phyloP scores from a whole-genome alignment of 1,140 invertebrate genomes.

The Orius insidiosus region DNA sequence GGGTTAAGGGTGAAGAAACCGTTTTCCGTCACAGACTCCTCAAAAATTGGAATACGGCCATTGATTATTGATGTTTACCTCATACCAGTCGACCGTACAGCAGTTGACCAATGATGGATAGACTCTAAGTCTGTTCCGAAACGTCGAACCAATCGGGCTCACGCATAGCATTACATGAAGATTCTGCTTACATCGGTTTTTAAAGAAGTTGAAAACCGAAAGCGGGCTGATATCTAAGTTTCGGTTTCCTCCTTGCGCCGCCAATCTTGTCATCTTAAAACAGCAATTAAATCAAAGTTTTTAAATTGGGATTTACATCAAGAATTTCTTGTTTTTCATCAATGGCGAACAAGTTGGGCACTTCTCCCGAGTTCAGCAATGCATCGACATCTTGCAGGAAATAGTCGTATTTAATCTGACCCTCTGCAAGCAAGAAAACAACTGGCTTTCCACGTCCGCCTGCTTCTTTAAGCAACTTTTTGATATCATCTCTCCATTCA shows the following conservation, averaged over 20 bases:
- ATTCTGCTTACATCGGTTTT: constrained; percentile 67
- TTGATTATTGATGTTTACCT: constrained; percentile 33
- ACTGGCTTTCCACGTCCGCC: constrained; percentile 55
- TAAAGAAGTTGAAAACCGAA: constrained; percentile 65
- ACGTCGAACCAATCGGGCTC: constrained; percentile 72
- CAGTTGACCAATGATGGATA: constrained; percentile 87
- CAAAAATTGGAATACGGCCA: too few relatives aligned
- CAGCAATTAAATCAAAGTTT: constrained; percentile 2
- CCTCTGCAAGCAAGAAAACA: constrained; percentile 71
- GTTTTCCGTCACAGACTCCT: too few relatives aligned
- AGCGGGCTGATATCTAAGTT: constrained; percentile 66
- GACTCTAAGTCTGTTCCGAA: constrained; percentile 59
- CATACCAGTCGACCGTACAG: constrained; percentile 91
- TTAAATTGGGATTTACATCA: constrained; percentile 34
- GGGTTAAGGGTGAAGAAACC: too few relatives aligned
- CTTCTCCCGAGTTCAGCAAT: constrained; percentile 77
- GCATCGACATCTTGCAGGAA: constrained; percentile 81
- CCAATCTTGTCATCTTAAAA: constrained; percentile 41
- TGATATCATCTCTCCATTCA: constrained; percentile 82
- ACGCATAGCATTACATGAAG: constrained; percentile 80
- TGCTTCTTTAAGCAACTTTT: constrained; percentile 60
- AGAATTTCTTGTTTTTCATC: constrained; percentile 82
- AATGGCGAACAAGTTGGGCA: constrained; percentile 71
- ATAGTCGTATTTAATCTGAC: constrained; percentile 71
- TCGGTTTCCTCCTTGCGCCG: constrained; percentile 58